Evolutionary conservation across 2,797 vertebrate genomes (phyloP).

Genomic region (Parotocinclus haroldoi): DNA sequence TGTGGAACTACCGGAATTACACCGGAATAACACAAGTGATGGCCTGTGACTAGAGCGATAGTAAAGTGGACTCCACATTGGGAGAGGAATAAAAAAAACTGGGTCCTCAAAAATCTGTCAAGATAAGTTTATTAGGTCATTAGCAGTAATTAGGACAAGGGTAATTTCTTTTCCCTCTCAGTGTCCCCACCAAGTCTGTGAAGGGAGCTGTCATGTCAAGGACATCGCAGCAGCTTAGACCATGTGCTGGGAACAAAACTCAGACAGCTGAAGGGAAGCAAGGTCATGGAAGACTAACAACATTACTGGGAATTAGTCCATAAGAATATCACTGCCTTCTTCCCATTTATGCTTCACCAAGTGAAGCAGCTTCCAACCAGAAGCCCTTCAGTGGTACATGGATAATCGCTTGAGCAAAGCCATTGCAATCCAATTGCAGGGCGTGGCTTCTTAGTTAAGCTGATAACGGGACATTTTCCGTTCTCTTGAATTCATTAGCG

Average conservation of each 20-base stretch:
- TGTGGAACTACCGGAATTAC: no score
- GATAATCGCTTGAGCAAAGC: constrained; percentile 26
- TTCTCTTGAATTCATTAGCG: not conserved
- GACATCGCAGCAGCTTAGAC: constrained; percentile 34
- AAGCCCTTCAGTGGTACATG: not conserved
- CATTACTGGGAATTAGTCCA: constrained; percentile 10
- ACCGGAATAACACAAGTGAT: no score
- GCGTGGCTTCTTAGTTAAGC: not conserved
- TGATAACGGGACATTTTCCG: not conserved
- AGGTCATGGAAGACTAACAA: constrained; percentile 25
- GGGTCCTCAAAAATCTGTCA: constrained; percentile 28
- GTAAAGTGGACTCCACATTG: constrained; percentile 7
- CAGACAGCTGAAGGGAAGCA: constrained; percentile 21
- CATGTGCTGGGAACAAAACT: constrained; percentile 11
- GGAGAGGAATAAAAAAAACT: constrained; percentile 29
- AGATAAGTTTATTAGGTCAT: constrained; percentile 28
- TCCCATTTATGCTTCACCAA: not conserved
- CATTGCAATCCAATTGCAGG: constrained; percentile 12
- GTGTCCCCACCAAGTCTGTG: constrained; percentile 22
- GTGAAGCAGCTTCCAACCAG: constrained; percentile 13
- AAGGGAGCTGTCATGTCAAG: constrained; percentile 36
- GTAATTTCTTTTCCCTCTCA: constrained; percentile 32
- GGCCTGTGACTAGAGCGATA: constrained; percentile 4
- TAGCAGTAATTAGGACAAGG: constrained; percentile 39
- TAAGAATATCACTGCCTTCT: constrained; percentile 3